phyloP scores from a whole-genome alignment of 1,140 invertebrate genomes.

The Aphaenogaster ashmeadi region DNA sequence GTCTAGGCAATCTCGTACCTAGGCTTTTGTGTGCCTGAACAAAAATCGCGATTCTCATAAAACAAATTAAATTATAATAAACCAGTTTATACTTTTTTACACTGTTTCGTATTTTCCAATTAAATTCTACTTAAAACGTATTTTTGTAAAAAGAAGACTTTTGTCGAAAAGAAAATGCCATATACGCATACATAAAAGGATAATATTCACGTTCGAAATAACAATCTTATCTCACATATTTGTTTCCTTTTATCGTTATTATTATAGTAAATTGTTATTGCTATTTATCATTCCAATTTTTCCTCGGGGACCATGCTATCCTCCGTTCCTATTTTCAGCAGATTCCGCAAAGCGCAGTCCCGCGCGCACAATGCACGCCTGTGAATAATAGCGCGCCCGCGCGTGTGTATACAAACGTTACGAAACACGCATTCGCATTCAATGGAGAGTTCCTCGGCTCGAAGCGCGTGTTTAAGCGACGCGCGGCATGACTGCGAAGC shows the following conservation, averaged over 20 bases:
- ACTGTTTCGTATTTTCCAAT: background rate
- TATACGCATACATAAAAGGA: background rate
- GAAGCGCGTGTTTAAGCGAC: conserved; percentile 53
- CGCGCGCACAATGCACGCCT: conserved; percentile 61
- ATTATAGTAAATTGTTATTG: conserved; percentile 2
- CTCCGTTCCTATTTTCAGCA: conserved; percentile 1
- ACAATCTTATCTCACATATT: background rate
- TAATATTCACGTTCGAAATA: background rate
- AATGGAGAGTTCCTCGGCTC: conserved; percentile 66
- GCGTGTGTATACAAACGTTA: conserved; percentile 61
- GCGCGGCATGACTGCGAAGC: conserved; percentile 29
- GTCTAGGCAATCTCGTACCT: background rate
- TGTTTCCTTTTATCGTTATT: background rate
- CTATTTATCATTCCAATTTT: background rate
- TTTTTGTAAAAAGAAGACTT: background rate
- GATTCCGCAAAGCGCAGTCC: conserved; percentile 31
- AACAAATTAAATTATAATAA: background rate
- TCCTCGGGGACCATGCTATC: background rate
- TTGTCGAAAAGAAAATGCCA: background rate
- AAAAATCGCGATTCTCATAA: background rate
- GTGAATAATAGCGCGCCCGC: conserved; percentile 70
- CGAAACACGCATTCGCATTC: conserved; percentile 71
- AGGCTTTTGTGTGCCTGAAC: background rate
- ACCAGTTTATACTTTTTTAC: background rate
- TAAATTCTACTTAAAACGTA: background rate